Evolutionary conservation across 2,113 vertebrate species (phyloP).

Genomic region (Rhinichthys klamathensis): DNA sequence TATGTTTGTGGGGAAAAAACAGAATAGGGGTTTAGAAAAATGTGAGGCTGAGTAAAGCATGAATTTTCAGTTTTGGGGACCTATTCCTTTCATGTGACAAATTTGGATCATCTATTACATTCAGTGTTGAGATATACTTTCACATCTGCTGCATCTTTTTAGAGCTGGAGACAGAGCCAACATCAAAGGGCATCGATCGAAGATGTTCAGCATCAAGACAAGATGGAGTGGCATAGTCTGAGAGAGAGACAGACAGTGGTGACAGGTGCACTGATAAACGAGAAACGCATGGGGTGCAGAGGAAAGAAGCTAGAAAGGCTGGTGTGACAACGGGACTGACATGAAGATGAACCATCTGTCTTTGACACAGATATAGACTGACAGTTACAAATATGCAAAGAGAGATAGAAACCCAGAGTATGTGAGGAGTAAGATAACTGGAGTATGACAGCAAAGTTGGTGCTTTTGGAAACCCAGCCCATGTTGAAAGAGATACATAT

Average conservation of each 20-base stretch:
- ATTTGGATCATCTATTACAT: neutral
- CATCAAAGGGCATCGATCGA: neutral
- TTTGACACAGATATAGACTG: slow-evolving; percentile 16
- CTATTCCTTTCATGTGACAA: neutral
- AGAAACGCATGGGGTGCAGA: neutral
- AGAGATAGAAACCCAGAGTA: neutral
- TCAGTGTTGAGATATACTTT: slow-evolving; percentile 12
- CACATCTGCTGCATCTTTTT: slow-evolving; percentile 10
- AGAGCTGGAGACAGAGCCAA: slow-evolving; percentile 14
- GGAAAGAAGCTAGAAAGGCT: slow-evolving; percentile 4
- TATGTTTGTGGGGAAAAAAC: neutral
- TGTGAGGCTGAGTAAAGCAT: neutral
- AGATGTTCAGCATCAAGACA: slow-evolving; percentile 12
- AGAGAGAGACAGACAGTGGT: slow-evolving; percentile 21
- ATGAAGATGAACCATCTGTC: slow-evolving; percentile 14
- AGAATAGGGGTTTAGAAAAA: neutral
- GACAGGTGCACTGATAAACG: slow-evolving; percentile 22
- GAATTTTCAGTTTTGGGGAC: neutral
- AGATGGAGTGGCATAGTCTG: slow-evolving; percentile 28
- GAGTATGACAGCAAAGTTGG: neutral
- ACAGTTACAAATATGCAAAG: slow-evolving; percentile 28
- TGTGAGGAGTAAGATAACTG: neutral
- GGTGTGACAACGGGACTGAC: slow-evolving; percentile 19
- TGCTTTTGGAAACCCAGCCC: neutral
- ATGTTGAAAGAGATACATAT: neutral